Percentiles rank a stretch among this genome's conserved stretches.
Evolutionary conservation across 2,888 invertebrate species (phyloP).

Genomic region (Furcula furcula): DNA sequence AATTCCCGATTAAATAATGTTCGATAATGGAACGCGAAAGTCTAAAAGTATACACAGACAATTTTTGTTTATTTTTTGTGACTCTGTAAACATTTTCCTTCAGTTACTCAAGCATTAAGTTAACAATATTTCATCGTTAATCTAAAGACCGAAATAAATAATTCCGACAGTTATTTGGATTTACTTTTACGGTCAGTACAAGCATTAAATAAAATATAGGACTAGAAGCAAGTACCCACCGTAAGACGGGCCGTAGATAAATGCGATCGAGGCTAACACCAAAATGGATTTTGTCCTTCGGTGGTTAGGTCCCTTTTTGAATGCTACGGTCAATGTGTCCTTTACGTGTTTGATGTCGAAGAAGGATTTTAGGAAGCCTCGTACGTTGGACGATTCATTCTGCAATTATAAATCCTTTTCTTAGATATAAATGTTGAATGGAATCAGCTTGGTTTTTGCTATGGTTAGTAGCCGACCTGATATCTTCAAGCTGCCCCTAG

Average conservation of each 20-base stretch:
- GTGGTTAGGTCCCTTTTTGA: slow-evolving; percentile 70
- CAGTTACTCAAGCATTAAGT: background rate
- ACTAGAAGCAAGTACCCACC: slow-evolving; percentile 49
- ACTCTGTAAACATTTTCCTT: no score
- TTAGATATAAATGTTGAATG: no score
- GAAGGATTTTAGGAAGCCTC: slow-evolving; percentile 63
- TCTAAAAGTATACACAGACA: no score
- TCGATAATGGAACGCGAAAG: no score
- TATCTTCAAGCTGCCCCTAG: no score
- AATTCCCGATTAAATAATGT: no score
- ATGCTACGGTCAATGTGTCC: slow-evolving; percentile 73
- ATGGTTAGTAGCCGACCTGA: no score
- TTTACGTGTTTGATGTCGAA: slow-evolving; percentile 76
- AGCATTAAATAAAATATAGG: slow-evolving; percentile 38
- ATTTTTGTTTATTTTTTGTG: no score
- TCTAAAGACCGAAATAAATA: slow-evolving; percentile 21
- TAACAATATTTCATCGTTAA: slow-evolving; percentile 7
- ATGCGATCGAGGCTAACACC: slow-evolving; percentile 54
- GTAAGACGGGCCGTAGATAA: slow-evolving; percentile 65
- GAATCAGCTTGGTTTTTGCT: no score
- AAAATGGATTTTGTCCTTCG: slow-evolving; percentile 63
- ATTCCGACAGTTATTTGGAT: slow-evolving; percentile 29
- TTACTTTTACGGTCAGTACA: slow-evolving; percentile 26
- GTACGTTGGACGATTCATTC: slow-evolving; percentile 38
- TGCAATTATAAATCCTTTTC: slow-evolving; percentile 45